A percentile compares a stretch with the other conserved stretches of the same genome.
Conservation (phyloP, 2,888 invertebrate genomes). For the Gymnosoma rotundatum region DNA sequence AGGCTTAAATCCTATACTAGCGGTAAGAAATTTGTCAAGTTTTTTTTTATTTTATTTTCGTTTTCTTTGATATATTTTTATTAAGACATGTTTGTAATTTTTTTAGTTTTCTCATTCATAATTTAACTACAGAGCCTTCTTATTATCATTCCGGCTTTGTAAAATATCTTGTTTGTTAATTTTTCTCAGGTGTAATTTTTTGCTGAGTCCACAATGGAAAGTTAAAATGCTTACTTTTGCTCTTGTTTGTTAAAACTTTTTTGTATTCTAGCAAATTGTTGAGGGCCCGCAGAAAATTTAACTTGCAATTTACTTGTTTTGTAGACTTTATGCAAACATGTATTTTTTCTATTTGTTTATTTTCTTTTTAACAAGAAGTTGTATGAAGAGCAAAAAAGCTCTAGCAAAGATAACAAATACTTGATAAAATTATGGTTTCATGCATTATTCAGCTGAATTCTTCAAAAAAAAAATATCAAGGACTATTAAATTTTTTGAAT, state of each 20-base stretch:
- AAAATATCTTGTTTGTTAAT: neutral
- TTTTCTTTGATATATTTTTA: neutral
- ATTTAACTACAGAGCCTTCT: neutral
- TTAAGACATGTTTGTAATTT: neutral
- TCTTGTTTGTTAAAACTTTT: neutral
- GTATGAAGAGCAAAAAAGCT: neutral
- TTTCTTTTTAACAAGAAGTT: slow-evolving; percentile 21
- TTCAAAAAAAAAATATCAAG: neutral
- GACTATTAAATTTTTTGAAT: neutral
- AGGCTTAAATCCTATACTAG: neutral
- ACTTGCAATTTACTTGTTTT: slow-evolving; percentile 23
- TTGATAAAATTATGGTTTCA: slow-evolving; percentile 3
- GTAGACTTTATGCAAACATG: slow-evolving; percentile 7
- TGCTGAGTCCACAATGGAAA: neutral
- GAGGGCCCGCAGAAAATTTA: slow-evolving; percentile 61
- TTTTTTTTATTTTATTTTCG: neutral
- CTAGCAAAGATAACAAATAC: neutral
- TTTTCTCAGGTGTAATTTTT: no score
- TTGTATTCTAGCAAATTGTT: slow-evolving; percentile 25
- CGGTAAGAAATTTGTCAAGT: neutral
- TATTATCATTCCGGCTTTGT: neutral
- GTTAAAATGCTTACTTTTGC: neutral
- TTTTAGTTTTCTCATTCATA: neutral
- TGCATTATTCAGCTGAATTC: neutral
- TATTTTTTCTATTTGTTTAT: neutral